Evolutionary conservation across 2,113 vertebrate genomes (phyloP), one percentile per base, ranked within the genome.

Genomic region (Dipodomys spectabilis): DNA sequence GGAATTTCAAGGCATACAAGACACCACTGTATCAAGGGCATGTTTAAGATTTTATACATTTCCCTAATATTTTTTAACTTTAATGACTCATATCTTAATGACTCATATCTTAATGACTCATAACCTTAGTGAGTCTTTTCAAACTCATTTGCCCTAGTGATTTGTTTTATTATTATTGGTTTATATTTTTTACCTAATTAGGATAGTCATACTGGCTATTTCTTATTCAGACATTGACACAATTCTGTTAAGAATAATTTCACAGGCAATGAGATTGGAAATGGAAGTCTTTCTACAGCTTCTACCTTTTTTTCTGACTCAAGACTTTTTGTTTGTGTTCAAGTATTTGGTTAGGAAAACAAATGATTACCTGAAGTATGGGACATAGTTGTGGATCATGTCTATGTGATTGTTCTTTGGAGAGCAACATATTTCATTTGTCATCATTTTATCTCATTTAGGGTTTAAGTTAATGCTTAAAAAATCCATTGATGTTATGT

Each of bases 391-490:
- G 23, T 80, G 32, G 28, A 53, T 94, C 19, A 85, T 84, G 9
- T 32, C 57, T 72, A n/a, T 65, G 18, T 64, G 68, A 88, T 9
- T 88, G 8, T 16, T 82, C 49, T 81, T 69, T 92, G 20, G 90
- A 83, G 49, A 88, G 71, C 68, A 78, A 18, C 62, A 79, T 25
- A 93, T 65, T 69, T 80, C 49, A n/a, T 39, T 57, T 16, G 78
- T 39, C 87, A 90, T 5, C 19, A 84, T 65, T 92, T 80, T 68
- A 88, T 44, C 57, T 92, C n/a, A 53, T 9, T 84, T 72, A 39
- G 7, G 74, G 49, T 88, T 86, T 83, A 94, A 82, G 60, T 86
- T 86, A 91, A 71, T 77, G 67, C 90, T 91, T 16, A n/a, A 92
- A 92, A 62, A 22, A 72, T 8, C 16, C 62, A 84, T 23, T 86